A percentile compares a stretch with the other conserved stretches of the same genome.
Evolutionary conservation across 37 sponge, comb jelly and placozoan species (phyloP).

Genomic region (Lycopodina hypogea): DNA sequence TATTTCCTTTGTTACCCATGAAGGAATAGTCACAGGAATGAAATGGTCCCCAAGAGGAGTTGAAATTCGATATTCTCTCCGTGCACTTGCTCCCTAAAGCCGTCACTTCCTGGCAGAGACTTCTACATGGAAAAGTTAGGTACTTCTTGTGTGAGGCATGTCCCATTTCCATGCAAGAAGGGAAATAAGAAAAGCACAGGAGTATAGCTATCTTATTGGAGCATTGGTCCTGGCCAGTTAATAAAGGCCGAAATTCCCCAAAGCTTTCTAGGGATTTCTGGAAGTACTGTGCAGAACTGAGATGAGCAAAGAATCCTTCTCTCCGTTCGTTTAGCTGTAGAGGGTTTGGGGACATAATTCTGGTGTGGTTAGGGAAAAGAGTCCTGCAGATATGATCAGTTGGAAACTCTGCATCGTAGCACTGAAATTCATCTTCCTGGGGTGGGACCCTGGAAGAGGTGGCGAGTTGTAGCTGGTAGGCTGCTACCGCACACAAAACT

Average conservation of each 20-base stretch:
- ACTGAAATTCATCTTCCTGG: too few relatives aligned
- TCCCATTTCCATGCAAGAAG: background rate
- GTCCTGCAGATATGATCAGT: background rate
- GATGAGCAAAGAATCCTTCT: background rate
- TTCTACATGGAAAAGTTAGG: background rate
- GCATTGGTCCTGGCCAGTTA: constrained; percentile 3
- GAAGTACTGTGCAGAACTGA: background rate
- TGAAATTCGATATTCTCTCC: background rate
- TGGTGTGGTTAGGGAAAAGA: background rate
- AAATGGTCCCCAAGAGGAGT: background rate
- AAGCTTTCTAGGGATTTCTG: background rate
- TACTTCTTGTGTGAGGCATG: background rate
- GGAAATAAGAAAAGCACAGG: constrained; percentile 52
- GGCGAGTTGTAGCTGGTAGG: too few relatives aligned
- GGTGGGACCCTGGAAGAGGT: too few relatives aligned
- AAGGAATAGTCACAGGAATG: too few relatives aligned
- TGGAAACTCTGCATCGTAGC: too few relatives aligned
- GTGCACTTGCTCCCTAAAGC: background rate
- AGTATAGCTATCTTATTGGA: constrained; percentile 7
- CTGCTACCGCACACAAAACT: too few relatives aligned
- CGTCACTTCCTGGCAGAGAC: constrained; percentile 11
- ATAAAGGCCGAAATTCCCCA: background rate
- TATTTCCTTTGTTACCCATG: too few relatives aligned
- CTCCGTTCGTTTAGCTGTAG: background rate
- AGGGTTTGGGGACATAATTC: background rate